These are phyloP conservation scores for Hypsibius dujardini DNA, from an alignment of 1,140 invertebrate species.

Conservation along the genomic window DNA sequence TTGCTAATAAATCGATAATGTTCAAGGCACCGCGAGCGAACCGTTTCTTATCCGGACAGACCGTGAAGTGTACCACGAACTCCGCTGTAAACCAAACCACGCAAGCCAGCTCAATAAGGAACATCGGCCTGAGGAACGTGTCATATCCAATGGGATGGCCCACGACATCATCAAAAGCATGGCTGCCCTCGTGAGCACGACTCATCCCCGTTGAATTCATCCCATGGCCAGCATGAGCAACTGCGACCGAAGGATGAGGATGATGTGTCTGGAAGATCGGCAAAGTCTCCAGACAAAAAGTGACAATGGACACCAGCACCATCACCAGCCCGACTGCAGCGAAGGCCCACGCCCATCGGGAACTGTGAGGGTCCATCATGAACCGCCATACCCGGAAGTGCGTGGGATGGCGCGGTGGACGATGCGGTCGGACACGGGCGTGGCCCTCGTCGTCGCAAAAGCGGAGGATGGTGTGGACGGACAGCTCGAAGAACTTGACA, in stretches of 20 bases:
- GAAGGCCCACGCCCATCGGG: no score
- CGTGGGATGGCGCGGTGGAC: no score
- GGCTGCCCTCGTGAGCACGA: no score
- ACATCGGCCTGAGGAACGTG: slow-evolving; percentile 24
- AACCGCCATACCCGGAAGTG: no score
- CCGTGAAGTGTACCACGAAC: slow-evolving; percentile 32
- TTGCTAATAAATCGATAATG: slow-evolving; percentile 36
- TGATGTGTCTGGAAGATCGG: slow-evolving; percentile 35
- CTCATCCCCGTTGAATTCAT: no score
- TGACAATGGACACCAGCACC: slow-evolving; percentile 37
- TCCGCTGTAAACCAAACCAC: slow-evolving; percentile 38
- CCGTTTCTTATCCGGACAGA: slow-evolving; percentile 33
- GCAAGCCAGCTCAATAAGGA: slow-evolving; percentile 33
- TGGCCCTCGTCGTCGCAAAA: no score
- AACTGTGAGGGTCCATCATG: no score
- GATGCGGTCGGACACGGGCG: no score
- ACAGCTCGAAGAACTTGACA: no score
- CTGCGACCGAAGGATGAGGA: background rate
- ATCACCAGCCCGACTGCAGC: background rate
- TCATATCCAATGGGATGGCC: no score
- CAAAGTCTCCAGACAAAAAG: slow-evolving; percentile 40
- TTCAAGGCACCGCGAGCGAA: slow-evolving; percentile 39
- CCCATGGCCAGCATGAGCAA: background rate
- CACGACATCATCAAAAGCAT: no score
- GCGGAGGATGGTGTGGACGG: no score